Percentiles rank a stretch among this genome's conserved stretches.
Evolutionary conservation across 2,888 invertebrate species (phyloP).

Genomic region (Oxyteleia sp.): DNA sequence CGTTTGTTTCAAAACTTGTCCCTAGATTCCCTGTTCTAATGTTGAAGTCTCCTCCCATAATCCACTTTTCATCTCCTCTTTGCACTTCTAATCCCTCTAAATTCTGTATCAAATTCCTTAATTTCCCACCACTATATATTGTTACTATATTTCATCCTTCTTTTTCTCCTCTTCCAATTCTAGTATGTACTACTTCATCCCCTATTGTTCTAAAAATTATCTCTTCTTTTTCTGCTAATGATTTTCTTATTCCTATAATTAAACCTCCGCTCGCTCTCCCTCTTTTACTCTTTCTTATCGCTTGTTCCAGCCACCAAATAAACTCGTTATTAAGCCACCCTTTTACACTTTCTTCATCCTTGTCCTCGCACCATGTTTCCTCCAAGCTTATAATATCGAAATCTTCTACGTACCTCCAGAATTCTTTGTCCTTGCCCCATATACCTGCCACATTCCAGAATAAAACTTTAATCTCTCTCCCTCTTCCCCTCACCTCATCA

Average conservation of each 20-base stretch:
- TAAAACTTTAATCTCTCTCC: slow-evolving; percentile 10
- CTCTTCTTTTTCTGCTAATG: no score
- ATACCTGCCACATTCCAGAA: slow-evolving; percentile 69
- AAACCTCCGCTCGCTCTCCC: slow-evolving; percentile 61
- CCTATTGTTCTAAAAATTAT: no score
- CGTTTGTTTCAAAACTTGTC: no score
- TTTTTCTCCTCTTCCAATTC: no score
- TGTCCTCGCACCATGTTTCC: slow-evolving; percentile 68
- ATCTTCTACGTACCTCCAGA: slow-evolving; percentile 41
- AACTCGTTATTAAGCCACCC: slow-evolving; percentile 21
- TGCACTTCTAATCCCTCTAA: slow-evolving; percentile 7
- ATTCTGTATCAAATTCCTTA: no score
- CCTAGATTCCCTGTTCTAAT: no score
- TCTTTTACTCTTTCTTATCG: slow-evolving; percentile 35
- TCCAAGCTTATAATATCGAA: slow-evolving; percentile 53
- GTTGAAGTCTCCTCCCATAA: no score
- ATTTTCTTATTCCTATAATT: slow-evolving; percentile 42
- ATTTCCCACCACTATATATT: background rate
- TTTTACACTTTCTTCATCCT: slow-evolving; percentile 51
- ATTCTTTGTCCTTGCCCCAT: slow-evolving; percentile 58
- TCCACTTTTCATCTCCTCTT: background rate
- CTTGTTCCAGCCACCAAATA: slow-evolving; percentile 30
- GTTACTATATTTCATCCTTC: no score
- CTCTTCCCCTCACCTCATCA: background rate
- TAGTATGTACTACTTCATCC: no score